A percentile compares a stretch with the other conserved stretches of the same genome.
phyloP scores from a whole-genome alignment of 2,888 invertebrate species.

The Seira musarum region DNA sequence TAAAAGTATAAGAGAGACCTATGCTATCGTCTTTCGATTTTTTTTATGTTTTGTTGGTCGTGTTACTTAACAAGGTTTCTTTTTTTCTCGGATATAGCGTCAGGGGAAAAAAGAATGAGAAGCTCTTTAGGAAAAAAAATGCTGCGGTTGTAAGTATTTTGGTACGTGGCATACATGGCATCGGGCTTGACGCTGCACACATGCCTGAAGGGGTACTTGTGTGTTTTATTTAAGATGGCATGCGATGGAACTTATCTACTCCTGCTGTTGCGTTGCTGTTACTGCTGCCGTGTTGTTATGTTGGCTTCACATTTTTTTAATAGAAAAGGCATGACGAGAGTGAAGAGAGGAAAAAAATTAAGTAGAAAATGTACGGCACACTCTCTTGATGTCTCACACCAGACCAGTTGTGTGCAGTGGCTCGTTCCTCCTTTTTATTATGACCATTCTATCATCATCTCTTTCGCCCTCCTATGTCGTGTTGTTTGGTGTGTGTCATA shows the following conservation, averaged over 20 bases:
- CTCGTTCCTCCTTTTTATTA: conserved; percentile 56
- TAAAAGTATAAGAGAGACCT: conserved; percentile 26
- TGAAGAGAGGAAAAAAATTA: conserved; percentile 39
- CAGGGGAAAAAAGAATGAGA: not conserved
- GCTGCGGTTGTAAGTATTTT: conserved; percentile 13
- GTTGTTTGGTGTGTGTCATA: conserved; percentile 42
- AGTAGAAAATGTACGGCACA: conserved; percentile 59
- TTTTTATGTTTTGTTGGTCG: conserved; percentile 21
- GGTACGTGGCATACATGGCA: conserved; percentile 52
- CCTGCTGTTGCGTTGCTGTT: conserved; percentile 12
- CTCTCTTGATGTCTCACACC: conserved; percentile 59
- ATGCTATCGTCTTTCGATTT: conserved; percentile 6
- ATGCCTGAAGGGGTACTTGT: conserved; percentile 56
- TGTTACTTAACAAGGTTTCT: conserved; percentile 22
- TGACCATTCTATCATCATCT: conserved; percentile 53
- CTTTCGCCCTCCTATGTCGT: conserved; percentile 47
- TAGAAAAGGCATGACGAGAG: conserved; percentile 31
- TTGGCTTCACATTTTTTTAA: conserved; percentile 35
- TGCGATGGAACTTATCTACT: conserved; percentile 55
- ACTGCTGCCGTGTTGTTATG: not conserved
- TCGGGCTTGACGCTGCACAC: conserved; percentile 49
- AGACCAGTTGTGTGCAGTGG: conserved; percentile 49
- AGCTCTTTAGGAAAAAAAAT: conserved; percentile 16
- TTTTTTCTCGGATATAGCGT: not conserved
- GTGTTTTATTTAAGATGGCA: conserved; percentile 56